Evolutionary conservation across 2,113 vertebrate genomes (phyloP).

Genomic region (Columbina picui): DNA sequence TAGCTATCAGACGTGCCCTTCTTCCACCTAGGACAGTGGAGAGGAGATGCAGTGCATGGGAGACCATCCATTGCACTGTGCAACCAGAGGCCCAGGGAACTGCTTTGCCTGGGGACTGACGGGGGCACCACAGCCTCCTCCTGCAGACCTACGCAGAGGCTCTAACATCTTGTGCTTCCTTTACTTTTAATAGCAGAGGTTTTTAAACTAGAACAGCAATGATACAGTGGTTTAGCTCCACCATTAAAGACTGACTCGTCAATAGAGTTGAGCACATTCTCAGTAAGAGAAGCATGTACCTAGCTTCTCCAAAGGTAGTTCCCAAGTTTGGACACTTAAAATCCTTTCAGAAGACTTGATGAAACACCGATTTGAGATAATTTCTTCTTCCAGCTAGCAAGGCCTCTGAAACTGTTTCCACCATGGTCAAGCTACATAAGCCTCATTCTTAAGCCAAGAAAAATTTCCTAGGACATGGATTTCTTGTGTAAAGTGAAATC

Average conservation of each 20-base stretch:
- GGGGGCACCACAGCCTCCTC: neutral
- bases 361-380: neutral
- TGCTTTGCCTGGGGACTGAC: neutral
- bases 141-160: neutral
- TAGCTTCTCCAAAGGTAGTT: neutral
- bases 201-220: neutral
- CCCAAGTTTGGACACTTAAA: neutral
- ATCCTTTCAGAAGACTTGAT: neutral
- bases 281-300: neutral
- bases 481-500: neutral
- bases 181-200: neutral
- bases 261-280: neutral
- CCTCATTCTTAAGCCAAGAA: neutral
- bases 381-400: neutral
- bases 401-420: neutral
- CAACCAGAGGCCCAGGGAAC: neutral
- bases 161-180: neutral
- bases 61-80: neutral
- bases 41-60: rapidly evolving
- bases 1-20: neutral
- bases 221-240: neutral
- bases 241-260: neutral
- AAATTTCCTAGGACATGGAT: neutral
- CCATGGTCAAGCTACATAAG: neutral
- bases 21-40: neutral